Evolutionary conservation across 2,797 vertebrate species (phyloP).

Genomic region (Petrocephalus sullivani): DNA sequence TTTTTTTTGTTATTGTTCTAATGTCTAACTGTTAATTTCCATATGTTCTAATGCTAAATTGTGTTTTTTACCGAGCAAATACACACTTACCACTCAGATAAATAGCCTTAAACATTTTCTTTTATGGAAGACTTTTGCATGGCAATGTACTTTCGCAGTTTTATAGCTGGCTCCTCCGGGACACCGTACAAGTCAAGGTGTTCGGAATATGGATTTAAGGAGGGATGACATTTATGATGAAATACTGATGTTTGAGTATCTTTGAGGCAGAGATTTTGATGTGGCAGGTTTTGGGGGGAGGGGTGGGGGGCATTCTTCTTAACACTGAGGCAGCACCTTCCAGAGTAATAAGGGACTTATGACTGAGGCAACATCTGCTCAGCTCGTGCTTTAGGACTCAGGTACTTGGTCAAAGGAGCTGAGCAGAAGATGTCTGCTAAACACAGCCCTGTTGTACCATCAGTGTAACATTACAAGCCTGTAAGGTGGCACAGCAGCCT

Average conservation of each 20-base stretch:
- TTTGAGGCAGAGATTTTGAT: background rate
- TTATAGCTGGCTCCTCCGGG: background rate
- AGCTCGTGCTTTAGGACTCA: background rate
- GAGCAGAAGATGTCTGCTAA: too few relatives aligned
- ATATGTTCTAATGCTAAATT: background rate
- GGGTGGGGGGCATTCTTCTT: background rate
- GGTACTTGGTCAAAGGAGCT: too few relatives aligned
- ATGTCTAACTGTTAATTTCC: background rate
- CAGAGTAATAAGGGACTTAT: background rate
- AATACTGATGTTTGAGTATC: background rate
- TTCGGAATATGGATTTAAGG: background rate
- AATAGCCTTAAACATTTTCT: background rate
- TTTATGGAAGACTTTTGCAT: background rate
- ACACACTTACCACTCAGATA: background rate
- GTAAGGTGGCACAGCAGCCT: too few relatives aligned
- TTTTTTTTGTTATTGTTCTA: background rate
- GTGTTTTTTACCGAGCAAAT: background rate
- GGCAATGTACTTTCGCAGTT: background rate
- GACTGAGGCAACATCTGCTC: background rate
- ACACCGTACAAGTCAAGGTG: background rate
- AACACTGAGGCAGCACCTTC: background rate
- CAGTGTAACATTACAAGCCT: too few relatives aligned
- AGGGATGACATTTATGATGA: background rate
- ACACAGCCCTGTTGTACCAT: too few relatives aligned
- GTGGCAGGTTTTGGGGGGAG: background rate